These are phyloP conservation scores for Chaetodon auriga DNA, from an alignment of 2,113 vertebrate genomes.

Conservation along the genomic window DNA sequence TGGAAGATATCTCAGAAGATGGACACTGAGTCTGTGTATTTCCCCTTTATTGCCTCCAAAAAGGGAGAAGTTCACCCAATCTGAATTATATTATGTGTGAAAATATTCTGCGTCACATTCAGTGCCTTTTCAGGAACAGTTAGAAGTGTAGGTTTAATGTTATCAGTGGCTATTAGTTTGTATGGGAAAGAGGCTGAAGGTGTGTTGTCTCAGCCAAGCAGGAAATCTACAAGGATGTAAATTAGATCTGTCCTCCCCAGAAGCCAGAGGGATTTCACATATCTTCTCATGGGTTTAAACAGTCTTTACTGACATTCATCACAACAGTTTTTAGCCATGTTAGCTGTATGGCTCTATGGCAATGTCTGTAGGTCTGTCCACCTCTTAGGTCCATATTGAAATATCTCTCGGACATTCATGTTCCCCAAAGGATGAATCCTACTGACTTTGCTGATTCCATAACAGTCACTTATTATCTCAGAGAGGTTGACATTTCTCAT, in stretches of 20 bases:
- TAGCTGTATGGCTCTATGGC: too few relatives aligned
- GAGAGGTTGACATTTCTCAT: neutral
- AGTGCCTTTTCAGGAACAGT: constrained; percentile 37
- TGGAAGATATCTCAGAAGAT: neutral
- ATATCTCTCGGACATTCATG: neutral
- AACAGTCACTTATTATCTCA: neutral
- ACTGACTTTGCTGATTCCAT: too few relatives aligned
- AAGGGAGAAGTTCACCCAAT: neutral
- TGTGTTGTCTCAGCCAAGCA: constrained; percentile 1
- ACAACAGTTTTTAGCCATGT: neutral
- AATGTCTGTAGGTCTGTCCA: too few relatives aligned
- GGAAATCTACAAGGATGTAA: constrained; percentile 14
- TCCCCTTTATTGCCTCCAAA: constrained; percentile 23
- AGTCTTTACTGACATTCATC: constrained; percentile 27
- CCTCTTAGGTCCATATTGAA: neutral
- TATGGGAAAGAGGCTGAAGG: neutral
- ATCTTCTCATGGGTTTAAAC: neutral
- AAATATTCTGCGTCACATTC: constrained; percentile 20
- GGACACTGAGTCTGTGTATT: neutral
- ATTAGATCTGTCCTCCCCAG: constrained; percentile 15
- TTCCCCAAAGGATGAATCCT: too few relatives aligned
- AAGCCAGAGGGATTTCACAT: neutral
- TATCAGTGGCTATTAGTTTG: constrained; percentile 38
- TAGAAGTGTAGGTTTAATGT: constrained; percentile 43
- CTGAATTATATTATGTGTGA: neutral